These are phyloP conservation scores for Colinus virginianus DNA, from an alignment of 2,113 vertebrate species.

Conservation along the genomic window DNA sequence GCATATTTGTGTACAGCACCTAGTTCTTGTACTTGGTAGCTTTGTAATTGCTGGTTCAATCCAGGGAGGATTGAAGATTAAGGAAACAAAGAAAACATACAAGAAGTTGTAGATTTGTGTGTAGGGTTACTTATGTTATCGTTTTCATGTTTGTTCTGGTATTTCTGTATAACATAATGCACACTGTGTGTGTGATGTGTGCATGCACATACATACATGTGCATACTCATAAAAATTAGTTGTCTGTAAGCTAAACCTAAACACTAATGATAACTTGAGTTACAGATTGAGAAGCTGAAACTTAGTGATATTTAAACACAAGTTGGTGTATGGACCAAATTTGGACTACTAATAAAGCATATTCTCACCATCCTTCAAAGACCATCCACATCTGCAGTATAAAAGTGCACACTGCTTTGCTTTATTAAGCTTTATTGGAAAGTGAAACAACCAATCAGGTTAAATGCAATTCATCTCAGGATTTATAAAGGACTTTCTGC, in stretches of 20 bases:
- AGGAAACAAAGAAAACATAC: not conserved
- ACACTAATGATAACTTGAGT: not conserved
- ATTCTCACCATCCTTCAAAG: not conserved
- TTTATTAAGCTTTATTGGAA: not conserved
- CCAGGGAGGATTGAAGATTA: not conserved
- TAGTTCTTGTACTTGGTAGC: not conserved
- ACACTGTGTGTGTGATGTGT: rapidly evolving
- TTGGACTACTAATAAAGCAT: not conserved
- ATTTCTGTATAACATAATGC: not conserved
- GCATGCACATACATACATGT: not conserved
- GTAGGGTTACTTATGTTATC: not conserved
- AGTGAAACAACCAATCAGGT: not conserved
- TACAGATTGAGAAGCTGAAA: not conserved
- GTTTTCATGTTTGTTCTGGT: not conserved
- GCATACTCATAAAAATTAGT: not conserved
- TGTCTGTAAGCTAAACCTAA: not conserved
- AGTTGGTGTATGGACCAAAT: not conserved
- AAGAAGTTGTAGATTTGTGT: not conserved
- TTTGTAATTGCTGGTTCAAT: not conserved
- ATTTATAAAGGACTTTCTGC: not conserved
- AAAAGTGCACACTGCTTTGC: not conserved
- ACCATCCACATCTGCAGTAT: not conserved
- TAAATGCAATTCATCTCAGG: not conserved
- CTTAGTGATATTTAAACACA: not conserved
- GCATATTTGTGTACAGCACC: not conserved